A percentile compares a stretch with the other conserved stretches of the same genome.
These are phyloP conservation scores for Helicoverpa assulta DNA, from an alignment of 2,888 invertebrate genomes.

Conservation along the genomic window DNA sequence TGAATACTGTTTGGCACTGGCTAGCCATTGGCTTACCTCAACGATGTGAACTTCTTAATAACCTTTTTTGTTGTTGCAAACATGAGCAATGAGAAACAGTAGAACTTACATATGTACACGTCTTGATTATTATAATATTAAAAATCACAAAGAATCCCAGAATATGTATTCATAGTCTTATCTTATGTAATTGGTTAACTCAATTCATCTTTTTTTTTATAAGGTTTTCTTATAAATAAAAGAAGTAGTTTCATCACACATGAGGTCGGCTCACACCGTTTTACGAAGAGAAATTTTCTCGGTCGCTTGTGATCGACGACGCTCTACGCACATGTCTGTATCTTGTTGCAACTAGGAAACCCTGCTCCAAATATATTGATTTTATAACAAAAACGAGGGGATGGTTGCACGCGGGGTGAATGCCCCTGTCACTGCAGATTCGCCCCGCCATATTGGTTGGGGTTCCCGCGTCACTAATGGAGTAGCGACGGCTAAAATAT, in stretches of 20 bases:
- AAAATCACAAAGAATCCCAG: no score
- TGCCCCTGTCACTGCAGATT: constrained; percentile 89
- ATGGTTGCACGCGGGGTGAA: constrained; percentile 87
- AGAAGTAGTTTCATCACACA: background rate
- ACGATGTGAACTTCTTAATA: constrained; percentile 9
- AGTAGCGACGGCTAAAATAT: constrained; percentile 87
- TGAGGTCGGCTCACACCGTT: background rate
- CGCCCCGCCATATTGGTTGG: constrained; percentile 85
- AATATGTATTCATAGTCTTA: background rate
- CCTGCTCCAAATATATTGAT: constrained; percentile 87
- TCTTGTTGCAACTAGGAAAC: constrained; percentile 75
- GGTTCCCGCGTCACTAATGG: constrained; percentile 87
- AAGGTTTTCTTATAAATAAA: no score
- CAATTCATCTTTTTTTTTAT: no score
- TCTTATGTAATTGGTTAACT: background rate
- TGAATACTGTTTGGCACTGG: constrained; percentile 53
- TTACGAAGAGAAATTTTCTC: constrained; percentile 2
- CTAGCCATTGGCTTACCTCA: constrained; percentile 18
- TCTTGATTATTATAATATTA: no score
- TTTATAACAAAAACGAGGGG: constrained; percentile 90
- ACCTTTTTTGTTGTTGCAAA: background rate
- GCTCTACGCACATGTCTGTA: constrained; percentile 63
- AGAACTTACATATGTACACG: no score
- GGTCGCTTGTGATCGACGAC: constrained; percentile 9
- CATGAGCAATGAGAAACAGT: background rate